phyloP scores from a whole-genome alignment of 2,888 invertebrate genomes.

The Sinotaia quadrata region DNA sequence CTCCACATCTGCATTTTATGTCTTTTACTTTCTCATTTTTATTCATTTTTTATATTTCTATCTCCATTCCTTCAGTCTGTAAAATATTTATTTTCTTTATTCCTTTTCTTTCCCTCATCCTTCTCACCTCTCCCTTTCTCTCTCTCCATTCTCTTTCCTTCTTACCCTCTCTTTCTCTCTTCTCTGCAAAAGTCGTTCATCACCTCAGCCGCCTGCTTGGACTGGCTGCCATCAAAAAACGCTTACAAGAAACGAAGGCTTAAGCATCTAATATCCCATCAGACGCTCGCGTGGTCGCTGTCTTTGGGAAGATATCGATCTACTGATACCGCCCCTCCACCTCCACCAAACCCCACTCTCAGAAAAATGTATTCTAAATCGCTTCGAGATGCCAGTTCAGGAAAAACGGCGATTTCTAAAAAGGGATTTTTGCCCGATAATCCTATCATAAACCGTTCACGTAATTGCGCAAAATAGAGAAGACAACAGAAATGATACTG shows the following conservation, averaged over 20 bases:
- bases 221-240: constrained; percentile 5
- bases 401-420: not conserved
- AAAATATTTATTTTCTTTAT: not conserved
- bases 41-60: no score
- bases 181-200: constrained; percentile 4
- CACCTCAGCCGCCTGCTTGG: not conserved
- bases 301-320: constrained; percentile 20
- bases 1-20: no score
- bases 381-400: not conserved
- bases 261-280: constrained; percentile 14
- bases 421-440: not conserved
- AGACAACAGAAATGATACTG: not conserved
- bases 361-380: not conserved
- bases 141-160: not conserved
- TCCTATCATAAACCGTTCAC: not conserved
- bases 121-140: not conserved
- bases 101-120: not conserved
- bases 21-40: no score
- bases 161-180: not conserved
- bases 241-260: constrained; percentile 10
- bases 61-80: not conserved
- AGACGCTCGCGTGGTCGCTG: constrained; percentile 6
- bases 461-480: not conserved
- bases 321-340: not conserved
- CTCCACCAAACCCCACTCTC: no score